Conservation (phyloP, 1,140 invertebrate species). For the Riptortus pedestris region DNA sequence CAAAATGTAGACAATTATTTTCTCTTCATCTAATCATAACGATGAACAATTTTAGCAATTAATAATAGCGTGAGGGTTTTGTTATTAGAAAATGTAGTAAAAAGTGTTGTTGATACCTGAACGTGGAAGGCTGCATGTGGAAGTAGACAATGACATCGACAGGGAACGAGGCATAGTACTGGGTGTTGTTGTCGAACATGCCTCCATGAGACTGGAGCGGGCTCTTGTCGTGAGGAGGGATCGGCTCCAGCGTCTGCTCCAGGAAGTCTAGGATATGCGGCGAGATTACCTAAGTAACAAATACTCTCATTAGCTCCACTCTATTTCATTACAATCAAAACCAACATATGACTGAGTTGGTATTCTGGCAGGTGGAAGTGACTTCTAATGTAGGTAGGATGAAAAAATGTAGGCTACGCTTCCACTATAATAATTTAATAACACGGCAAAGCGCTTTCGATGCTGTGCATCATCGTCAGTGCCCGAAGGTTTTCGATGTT, state of each 20-base stretch:
- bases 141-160: constrained; percentile 98
- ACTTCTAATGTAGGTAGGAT: no score
- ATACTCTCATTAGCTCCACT: no score
- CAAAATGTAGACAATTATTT: no score
- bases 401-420: no score
- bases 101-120: constrained; percentile 38
- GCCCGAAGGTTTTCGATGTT: no score
- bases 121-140: constrained; percentile 93
- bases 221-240: constrained; percentile 48
- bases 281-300: constrained; percentile 65
- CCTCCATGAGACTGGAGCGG: constrained; percentile 6
- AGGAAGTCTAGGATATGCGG: constrained; percentile 89
- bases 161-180: constrained; percentile 77
- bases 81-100: background rate
- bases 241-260: constrained; percentile 88
- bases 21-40: no score
- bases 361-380: no score
- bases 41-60: no score
- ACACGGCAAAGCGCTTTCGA: background rate
- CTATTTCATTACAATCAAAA: no score
- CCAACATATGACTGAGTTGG: no score
- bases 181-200: constrained; percentile 45
- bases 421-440: background rate
- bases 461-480: background rate
- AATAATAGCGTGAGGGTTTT: no score